phyloP scores from a whole-genome alignment of 1,140 invertebrate species.

The Uloborus diversus region DNA sequence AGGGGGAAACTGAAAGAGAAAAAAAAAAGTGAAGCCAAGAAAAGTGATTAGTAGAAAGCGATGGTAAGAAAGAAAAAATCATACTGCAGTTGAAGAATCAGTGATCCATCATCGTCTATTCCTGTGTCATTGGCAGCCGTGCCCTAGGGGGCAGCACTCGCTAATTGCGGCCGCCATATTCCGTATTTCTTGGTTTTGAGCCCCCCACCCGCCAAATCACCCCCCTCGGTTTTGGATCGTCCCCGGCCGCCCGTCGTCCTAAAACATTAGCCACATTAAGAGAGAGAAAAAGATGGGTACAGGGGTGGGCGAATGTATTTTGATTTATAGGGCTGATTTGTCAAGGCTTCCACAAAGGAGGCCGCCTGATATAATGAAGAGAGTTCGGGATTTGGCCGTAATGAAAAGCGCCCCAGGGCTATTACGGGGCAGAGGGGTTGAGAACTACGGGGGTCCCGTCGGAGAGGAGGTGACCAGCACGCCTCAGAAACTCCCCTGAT shows the following conservation, averaged over 20 bases:
- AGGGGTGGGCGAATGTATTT: neutral
- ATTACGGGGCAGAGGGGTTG: neutral
- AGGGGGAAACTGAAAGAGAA: too few relatives aligned
- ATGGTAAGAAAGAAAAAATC: conserved; percentile 9
- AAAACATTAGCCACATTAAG: conserved; percentile 49
- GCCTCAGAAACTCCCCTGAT: conserved; percentile 38
- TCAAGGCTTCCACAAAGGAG: conserved; percentile 37
- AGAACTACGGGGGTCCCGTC: neutral
- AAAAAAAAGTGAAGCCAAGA: conserved; percentile 14
- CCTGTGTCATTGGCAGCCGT: conserved; percentile 53
- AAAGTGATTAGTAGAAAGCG: conserved; percentile 29
- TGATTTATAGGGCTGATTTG: conserved; percentile 53
- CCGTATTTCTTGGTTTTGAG: neutral
- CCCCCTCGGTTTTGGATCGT: neutral
- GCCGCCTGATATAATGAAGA: conserved; percentile 43
- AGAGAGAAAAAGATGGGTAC: conserved; percentile 4
- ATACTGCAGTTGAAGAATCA: conserved; percentile 48
- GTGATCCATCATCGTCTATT: conserved; percentile 46
- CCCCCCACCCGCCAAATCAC: neutral
- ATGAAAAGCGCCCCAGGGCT: conserved; percentile 24
- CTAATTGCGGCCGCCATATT: conserved; percentile 48
- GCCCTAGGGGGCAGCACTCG: conserved; percentile 32
- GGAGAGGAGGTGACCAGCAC: conserved; percentile 42
- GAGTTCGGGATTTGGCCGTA: conserved; percentile 8
- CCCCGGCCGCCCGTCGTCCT: conserved; percentile 12